phyloP scores from a whole-genome alignment of 2,888 invertebrate species.

The Orthonevra nobilis region DNA sequence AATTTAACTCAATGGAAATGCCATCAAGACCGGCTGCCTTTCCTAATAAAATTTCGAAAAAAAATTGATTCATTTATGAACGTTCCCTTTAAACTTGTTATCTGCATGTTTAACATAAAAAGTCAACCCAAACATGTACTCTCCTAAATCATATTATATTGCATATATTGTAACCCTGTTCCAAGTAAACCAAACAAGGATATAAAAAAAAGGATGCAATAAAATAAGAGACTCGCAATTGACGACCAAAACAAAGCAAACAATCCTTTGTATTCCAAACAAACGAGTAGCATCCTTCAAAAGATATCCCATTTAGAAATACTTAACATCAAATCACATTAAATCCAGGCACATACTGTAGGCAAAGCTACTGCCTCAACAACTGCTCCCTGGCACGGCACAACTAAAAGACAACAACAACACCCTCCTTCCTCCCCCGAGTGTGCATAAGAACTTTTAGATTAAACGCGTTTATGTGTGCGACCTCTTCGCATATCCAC shows the following conservation, averaged over 20 bases:
- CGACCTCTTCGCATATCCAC: conserved; percentile 11
- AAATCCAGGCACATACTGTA: conserved; percentile 61
- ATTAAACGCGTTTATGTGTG: conserved; percentile 66
- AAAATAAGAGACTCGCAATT: conserved; percentile 43
- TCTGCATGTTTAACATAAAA: too few species aligned
- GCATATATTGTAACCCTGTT: too few species aligned
- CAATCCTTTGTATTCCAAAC: too few species aligned
- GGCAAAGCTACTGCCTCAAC: too few species aligned
- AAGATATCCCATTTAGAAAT: conserved; percentile 64
- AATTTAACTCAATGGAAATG: too few species aligned
- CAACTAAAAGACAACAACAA: background rate
- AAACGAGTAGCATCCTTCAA: conserved; percentile 21
- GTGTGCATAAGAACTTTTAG: conserved; percentile 62
- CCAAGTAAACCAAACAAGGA: conserved; percentile 12
- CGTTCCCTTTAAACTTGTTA: too few species aligned
- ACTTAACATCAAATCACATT: conserved; percentile 69
- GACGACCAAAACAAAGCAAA: conserved; percentile 28
- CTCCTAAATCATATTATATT: too few species aligned
- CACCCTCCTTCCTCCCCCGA: conserved; percentile 47
- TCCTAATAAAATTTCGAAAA: too few species aligned
- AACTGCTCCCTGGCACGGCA: conserved; percentile 47
- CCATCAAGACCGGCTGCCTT: too few species aligned
- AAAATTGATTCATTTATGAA: too few species aligned
- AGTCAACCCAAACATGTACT: too few species aligned
- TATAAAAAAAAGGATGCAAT: conserved; percentile 54